Evolutionary conservation across 1,140 invertebrate species (phyloP), one percentile per base, ranked within the genome.

Genomic region (Drosophila pseudoananassae): DNA sequence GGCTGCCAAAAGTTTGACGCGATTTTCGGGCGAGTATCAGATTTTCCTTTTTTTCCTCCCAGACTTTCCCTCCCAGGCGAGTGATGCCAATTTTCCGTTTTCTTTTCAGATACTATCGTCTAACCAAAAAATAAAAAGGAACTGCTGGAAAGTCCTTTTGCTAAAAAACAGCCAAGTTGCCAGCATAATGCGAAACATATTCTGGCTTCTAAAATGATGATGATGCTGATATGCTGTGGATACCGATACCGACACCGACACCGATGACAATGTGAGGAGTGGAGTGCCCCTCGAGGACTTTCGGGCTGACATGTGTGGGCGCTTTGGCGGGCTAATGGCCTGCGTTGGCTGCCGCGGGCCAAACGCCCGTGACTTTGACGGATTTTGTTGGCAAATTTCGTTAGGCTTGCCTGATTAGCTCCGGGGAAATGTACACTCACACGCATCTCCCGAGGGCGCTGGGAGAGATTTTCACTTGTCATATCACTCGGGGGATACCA

Each of bases 391-490:
- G 66, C 43, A 84, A 76, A 79, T 73, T 80, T 73, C 49, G 61
- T 63, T 63, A 76, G 72, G 47, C 66, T 66, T 76, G 81, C 76
- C 61, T 76, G 79, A 83, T 83, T 83, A 83, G 59, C 70, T 77
- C 73, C 33, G 23, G 43, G 43, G 38, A 46, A 57, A 74, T 74
- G 25, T 23, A 33, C n/a, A 54, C 8, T 15, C 14, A 7, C 4
- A 14, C 10, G 10, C 25, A 15, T 31, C 31, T 17, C 25, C 14
- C 0, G 20, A 14, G 47, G 23, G 47, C 8, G 33, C 40, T 29
- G 36, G 12, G 20, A 14, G 52, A 27, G 20, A 47, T 50, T 57
- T 55, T 38, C 20, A 47, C 40, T 38, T 40, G 45, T 53, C 65
- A 70, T 69, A 54, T 61, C 27, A 27, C 14, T 43, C 40, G 40